phyloP scores from a whole-genome alignment of 2,888 invertebrate species.

The Synergus laeviventris region DNA sequence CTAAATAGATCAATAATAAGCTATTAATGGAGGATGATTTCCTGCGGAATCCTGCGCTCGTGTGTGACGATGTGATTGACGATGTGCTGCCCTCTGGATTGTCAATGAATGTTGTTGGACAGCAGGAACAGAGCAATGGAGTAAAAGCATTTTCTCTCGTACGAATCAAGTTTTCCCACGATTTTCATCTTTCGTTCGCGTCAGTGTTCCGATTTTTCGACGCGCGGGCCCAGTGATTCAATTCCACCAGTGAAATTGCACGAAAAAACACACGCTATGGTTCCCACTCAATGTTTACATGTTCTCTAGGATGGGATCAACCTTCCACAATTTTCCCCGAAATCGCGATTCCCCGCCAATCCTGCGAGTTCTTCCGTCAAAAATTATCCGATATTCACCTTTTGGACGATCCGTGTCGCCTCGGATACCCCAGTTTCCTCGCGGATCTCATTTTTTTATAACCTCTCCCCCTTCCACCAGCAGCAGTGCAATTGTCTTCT shows the following conservation, averaged over 20 bases:
- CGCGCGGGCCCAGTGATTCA: slow-evolving; percentile 8
- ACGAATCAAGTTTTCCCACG: slow-evolving; percentile 47
- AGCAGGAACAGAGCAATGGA: slow-evolving; percentile 72
- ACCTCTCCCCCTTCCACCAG: slow-evolving; percentile 51
- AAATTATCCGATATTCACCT: slow-evolving; percentile 5
- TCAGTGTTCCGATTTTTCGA: slow-evolving; percentile 26
- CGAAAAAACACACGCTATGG: slow-evolving; percentile 32
- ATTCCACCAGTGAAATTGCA: slow-evolving; percentile 5
- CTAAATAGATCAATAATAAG: slow-evolving; percentile 75
- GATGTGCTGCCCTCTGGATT: slow-evolving; percentile 87
- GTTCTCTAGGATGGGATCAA: slow-evolving; percentile 60
- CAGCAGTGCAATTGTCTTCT: slow-evolving; percentile 44
- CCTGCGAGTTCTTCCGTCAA: slow-evolving; percentile 7
- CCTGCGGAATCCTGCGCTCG: slow-evolving; percentile 59
- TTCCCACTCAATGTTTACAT: slow-evolving; percentile 68
- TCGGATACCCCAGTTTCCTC: slow-evolving; percentile 14
- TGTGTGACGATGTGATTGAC: slow-evolving; percentile 74
- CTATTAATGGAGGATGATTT: slow-evolving; percentile 69
- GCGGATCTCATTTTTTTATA: slow-evolving; percentile 55
- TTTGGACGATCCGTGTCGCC: slow-evolving; percentile 28
- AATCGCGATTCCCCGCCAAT: slow-evolving; percentile 36
- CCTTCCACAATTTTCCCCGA: slow-evolving; percentile 57
- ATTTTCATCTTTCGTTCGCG: slow-evolving; percentile 42
- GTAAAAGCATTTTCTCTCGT: slow-evolving; percentile 73
- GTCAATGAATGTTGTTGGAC: slow-evolving; percentile 88